Evolutionary conservation across 2,797 vertebrate genomes (phyloP).

Genomic region (Artibeus lituratus): DNA sequence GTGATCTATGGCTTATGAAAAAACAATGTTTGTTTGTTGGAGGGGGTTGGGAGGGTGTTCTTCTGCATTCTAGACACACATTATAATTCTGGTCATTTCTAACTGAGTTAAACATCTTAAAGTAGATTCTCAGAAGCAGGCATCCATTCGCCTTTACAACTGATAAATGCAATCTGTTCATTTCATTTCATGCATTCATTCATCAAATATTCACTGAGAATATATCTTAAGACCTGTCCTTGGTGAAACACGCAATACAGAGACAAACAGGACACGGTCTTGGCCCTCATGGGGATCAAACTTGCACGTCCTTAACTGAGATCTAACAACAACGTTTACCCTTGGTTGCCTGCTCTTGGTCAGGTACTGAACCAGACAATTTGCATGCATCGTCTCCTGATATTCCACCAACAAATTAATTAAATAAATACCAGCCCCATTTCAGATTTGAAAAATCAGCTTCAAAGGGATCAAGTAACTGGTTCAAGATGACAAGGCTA

Average conservation of each 20-base stretch:
- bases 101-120: not conserved
- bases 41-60: not conserved
- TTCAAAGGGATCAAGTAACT: not conserved
- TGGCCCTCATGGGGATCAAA: not conserved
- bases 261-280: not conserved
- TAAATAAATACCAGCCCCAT: not conserved
- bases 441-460: not conserved
- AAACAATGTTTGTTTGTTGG: conserved; percentile 42
- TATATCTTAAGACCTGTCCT: not conserved
- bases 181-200: not conserved
- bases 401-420: not conserved
- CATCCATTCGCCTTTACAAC: not conserved
- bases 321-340: not conserved
- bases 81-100: not conserved
- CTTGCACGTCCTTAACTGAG: not conserved
- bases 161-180: not conserved
- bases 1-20: not conserved
- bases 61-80: not conserved
- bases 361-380: not conserved
- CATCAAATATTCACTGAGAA: not conserved
- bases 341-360: accelerated
- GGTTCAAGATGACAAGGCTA: not conserved
- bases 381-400: not conserved
- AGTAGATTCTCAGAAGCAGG: not conserved
- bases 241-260: not conserved